These are phyloP conservation scores for Hypsopygia costalis DNA, from an alignment of 2,888 invertebrate genomes.

Conservation along the genomic window DNA sequence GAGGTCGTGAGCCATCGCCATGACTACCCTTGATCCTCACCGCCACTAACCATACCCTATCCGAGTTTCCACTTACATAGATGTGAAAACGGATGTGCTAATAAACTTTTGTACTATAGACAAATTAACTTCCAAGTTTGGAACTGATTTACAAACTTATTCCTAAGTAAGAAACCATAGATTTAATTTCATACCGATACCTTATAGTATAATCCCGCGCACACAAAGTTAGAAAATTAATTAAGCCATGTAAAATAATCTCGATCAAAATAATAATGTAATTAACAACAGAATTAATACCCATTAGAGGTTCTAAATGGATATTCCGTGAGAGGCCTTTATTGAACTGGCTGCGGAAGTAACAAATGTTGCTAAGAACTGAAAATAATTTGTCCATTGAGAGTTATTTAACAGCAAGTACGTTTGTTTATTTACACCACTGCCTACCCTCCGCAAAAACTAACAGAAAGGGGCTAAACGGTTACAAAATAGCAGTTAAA, in stretches of 20 bases:
- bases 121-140: constrained; percentile 5
- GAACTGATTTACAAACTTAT: neutral
- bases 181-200: neutral
- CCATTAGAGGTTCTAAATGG: constrained; percentile 36
- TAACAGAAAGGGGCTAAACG: constrained; percentile 25
- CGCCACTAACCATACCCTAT: constrained; percentile 29
- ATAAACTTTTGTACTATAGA: neutral
- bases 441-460: constrained; percentile 36
- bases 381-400: constrained; percentile 54
- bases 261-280: constrained; percentile 29
- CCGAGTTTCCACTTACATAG: constrained; percentile 29
- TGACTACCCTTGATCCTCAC: constrained; percentile 59
- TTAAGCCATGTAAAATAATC: constrained; percentile 17
- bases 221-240: constrained; percentile 14
- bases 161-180: neutral
- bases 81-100: constrained; percentile 22
- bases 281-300: constrained; percentile 34
- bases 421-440: constrained; percentile 53
- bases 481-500: constrained; percentile 23
- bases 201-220: neutral
- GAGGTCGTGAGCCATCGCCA: constrained; percentile 61
- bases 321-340: constrained; percentile 31
- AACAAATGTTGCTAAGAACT: constrained; percentile 38
- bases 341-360: constrained; percentile 27
- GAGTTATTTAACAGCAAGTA: constrained; percentile 49